Conservation (phyloP, 2,113 vertebrate genomes). For the Syngnathus floridae region DNA sequence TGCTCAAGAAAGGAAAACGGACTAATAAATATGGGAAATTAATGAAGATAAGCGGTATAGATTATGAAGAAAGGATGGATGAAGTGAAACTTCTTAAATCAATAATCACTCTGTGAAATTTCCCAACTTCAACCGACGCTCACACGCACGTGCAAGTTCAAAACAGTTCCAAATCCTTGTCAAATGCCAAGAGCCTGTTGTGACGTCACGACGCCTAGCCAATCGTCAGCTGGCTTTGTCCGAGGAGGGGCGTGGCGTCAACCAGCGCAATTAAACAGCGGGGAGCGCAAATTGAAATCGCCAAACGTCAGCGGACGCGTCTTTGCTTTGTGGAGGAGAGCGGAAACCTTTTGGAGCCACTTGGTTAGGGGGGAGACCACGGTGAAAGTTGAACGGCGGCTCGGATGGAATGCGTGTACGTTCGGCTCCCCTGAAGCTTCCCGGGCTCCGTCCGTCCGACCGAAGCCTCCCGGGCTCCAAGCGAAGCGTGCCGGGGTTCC, state of each 20-base stretch:
- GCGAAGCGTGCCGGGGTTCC: background rate
- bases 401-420: conserved; percentile 28
- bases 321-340: background rate
- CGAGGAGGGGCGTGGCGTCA: conserved; percentile 55
- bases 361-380: background rate
- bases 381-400: background rate
- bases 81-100: background rate
- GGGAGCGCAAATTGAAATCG: conserved; percentile 84
- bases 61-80: background rate
- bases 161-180: too few species aligned
- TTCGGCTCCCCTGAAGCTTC: background rate
- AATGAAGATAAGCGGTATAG: too few species aligned
- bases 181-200: conserved; percentile 1
- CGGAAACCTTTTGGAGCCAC: background rate
- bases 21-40: too few species aligned
- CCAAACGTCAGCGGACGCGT: conserved; percentile 37
- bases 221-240: conserved; percentile 55
- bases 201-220: conserved; percentile 33
- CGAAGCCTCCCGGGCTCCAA: background rate
- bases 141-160: too few species aligned
- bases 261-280: conserved; percentile 78
- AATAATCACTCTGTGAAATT: background rate
- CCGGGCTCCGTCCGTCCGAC: background rate
- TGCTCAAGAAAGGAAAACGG: too few species aligned
- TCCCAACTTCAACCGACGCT: background rate